These are phyloP conservation scores for Darevskia mixta DNA, from an alignment of 2,797 vertebrate species.

Conservation along the genomic window DNA sequence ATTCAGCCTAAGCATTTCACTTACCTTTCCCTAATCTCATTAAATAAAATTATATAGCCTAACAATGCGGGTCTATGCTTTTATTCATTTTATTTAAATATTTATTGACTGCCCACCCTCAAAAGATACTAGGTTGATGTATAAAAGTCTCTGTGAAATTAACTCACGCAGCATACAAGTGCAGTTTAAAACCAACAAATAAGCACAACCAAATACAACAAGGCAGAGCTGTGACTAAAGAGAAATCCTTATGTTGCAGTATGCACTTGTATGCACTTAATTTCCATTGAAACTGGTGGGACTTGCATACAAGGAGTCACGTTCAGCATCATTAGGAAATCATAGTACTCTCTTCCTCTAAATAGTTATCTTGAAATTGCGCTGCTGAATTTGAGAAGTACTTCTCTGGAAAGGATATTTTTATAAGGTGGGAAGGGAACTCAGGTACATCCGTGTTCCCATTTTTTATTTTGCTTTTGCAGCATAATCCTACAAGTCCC, in stretches of 20 bases:
- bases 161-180: no score
- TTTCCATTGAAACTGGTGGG: neutral
- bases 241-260: neutral
- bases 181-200: no score
- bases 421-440: neutral
- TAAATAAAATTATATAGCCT: neutral
- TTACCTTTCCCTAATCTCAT: neutral
- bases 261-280: neutral
- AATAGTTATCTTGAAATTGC: neutral
- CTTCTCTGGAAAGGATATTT: neutral
- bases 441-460: neutral
- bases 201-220: neutral
- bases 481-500: neutral
- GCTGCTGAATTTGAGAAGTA: neutral
- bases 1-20: neutral
- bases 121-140: no score
- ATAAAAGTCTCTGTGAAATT: no score
- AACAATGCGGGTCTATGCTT: neutral
- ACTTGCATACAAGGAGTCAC: neutral
- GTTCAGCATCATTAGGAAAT: neutral
- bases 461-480: neutral
- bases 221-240: neutral
- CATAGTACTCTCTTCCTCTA: neutral
- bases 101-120: no score
- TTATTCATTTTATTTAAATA: no score